phyloP scores from a whole-genome alignment of 2,888 invertebrate genomes.

The Rhogogaster chlorosoma region DNA sequence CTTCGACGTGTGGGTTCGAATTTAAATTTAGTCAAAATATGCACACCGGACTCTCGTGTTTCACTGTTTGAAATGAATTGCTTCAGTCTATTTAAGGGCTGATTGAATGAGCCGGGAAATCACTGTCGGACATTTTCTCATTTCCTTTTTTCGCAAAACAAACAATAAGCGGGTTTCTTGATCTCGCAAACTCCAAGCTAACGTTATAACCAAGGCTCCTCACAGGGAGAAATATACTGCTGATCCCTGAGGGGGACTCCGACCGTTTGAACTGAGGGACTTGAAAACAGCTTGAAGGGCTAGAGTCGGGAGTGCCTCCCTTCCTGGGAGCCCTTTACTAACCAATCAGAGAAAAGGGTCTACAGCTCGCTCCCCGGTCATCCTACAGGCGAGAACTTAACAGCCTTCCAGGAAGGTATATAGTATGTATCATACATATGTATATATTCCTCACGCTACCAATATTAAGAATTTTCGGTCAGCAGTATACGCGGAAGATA shows the following conservation, averaged over 20 bases:
- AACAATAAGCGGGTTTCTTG: not conserved
- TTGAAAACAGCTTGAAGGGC: slow-evolving; percentile 22
- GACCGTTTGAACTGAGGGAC: slow-evolving; percentile 29
- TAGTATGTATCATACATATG: too few species aligned
- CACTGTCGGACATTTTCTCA: not conserved
- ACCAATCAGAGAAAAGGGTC: slow-evolving; percentile 37
- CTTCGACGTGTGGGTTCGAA: not conserved
- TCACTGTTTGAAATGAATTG: not conserved
- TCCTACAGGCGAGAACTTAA: slow-evolving; percentile 19
- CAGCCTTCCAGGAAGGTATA: slow-evolving; percentile 35
- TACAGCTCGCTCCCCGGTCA: slow-evolving; percentile 11
- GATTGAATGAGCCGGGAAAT: not conserved
- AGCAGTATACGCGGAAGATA: not conserved
- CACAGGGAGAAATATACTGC: not conserved
- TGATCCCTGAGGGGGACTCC: slow-evolving; percentile 44
- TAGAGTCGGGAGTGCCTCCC: slow-evolving; percentile 37
- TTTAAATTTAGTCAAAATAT: not conserved
- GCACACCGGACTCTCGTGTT: not conserved
- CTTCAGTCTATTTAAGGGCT: not conserved
- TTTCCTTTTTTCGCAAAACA: not conserved
- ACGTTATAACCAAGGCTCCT: not conserved
- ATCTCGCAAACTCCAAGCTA: not conserved
- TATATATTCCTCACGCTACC: not conserved
- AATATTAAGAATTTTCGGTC: not conserved
- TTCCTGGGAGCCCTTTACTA: slow-evolving; percentile 27